Evolutionary conservation across 2,797 vertebrate genomes (phyloP), one percentile per base, ranked within the genome.

Genomic region (Babyrousa celebensis): DNA sequence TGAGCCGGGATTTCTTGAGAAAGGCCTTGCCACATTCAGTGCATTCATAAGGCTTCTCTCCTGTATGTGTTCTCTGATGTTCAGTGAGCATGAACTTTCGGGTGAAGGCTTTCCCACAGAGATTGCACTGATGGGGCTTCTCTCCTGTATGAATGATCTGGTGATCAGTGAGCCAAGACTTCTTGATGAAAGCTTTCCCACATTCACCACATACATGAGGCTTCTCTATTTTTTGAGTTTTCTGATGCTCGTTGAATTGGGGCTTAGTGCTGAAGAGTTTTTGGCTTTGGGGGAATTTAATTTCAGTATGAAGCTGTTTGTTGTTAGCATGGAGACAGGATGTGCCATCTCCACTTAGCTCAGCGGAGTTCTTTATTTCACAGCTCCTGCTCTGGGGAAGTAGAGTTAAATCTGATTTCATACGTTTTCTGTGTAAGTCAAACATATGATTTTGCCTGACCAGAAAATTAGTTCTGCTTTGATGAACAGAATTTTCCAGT

Each of bases 61-160:
- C 96, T 1, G 96, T 97, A 67, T 97, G 97, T 0, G 75, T 95
- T 85, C 96, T 96, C 63, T 94, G 93, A 36, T 97, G 97, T 36
- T 95, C 92, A 0, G 95, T 97, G 67, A 97, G 96, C 93, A 95
- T 94, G 91, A 93, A 96, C 67, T 95, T 94, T 80, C 93, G 95
- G 29, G 96, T 96, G 80, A 98, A 98, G 11, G 96, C 97, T 80
- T 98, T 97, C 48, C 95, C 96, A 79, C 97, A 98, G 17, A 98
- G 62, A 18, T 74, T 83, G 56, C 97, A 98, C 48, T 89, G 77
- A 54, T 97, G 97, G 17, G 98, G 97, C 62, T 97, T 98, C 82
- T 97, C 97, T 67, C 97, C 97, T n/a, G 97, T 97, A 65, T 98
- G 98, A 29, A 96, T 95, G 67, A 97, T 85, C 80, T 97, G 95